phyloP scores from a whole-genome alignment of 1,140 invertebrate genomes.

The Neodiprion pinetum region DNA sequence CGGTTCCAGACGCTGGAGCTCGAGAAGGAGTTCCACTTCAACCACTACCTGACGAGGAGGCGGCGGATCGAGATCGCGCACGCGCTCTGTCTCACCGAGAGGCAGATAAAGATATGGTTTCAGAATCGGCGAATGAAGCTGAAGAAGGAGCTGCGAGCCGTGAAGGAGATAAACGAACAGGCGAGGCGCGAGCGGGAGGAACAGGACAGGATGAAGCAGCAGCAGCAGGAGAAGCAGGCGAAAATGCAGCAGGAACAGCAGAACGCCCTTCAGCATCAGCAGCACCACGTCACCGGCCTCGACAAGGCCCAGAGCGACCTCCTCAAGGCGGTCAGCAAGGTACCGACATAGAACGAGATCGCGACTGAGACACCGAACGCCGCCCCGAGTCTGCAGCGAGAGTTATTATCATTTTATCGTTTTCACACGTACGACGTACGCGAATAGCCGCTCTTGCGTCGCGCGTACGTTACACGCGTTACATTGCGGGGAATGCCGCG shows the following conservation, averaged over 20 bases:
- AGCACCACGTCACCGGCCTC: conserved; percentile 69
- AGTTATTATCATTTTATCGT: conserved; percentile 16
- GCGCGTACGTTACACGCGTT: no score
- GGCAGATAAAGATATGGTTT: conserved; percentile 98
- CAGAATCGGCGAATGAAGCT: conserved; percentile 98
- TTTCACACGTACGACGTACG: neutral
- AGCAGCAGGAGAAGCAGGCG: conserved; percentile 84
- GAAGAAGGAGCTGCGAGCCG: conserved; percentile 93
- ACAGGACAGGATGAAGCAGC: conserved; percentile 89
- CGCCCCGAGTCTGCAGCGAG: neutral
- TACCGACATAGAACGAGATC: conserved; percentile 65
- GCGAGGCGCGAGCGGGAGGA: conserved; percentile 88
- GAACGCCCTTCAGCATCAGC: conserved; percentile 68
- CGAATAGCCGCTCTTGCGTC: no score
- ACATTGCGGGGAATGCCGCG: neutral
- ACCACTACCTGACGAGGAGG: conserved; percentile 94
- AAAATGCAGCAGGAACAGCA: conserved; percentile 70
- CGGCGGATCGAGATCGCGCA: conserved; percentile 97
- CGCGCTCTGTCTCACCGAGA: conserved; percentile 92
- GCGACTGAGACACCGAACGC: neutral
- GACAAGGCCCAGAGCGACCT: conserved; percentile 71
- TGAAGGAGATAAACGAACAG: conserved; percentile 95
- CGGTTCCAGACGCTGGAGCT: conserved; percentile 93
- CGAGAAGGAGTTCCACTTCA: conserved; percentile 99
- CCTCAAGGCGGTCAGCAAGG: conserved; percentile 71